Evolutionary conservation across 2,113 vertebrate species (phyloP).

Genomic region (Rhineura floridana): DNA sequence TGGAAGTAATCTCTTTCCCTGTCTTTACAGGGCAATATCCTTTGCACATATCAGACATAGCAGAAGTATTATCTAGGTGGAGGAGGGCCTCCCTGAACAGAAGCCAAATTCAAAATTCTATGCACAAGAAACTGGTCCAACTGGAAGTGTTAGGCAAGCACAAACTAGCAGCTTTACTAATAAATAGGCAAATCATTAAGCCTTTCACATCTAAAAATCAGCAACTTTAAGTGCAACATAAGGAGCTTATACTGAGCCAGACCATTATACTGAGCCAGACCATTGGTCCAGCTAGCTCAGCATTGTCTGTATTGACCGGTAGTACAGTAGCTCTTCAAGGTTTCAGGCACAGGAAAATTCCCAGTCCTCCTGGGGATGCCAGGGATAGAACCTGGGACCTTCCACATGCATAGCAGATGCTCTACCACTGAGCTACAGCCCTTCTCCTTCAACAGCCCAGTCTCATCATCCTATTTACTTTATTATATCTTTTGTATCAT

Average conservation of each 20-base stretch:
- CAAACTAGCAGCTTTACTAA: constrained; percentile 28
- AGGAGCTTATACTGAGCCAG: too few relatives aligned
- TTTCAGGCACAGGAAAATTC: too few relatives aligned
- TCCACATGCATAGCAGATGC: too few relatives aligned
- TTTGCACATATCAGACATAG: constrained; percentile 20
- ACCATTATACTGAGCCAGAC: too few relatives aligned
- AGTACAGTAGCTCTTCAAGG: too few relatives aligned
- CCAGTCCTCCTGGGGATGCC: too few relatives aligned
- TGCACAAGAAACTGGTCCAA: constrained; percentile 4
- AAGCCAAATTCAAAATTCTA: neutral
- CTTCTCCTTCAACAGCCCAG: neutral
- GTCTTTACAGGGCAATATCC: constrained; percentile 3
- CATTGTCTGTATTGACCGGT: too few relatives aligned
- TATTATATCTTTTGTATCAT: neutral
- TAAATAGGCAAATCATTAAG: neutral
- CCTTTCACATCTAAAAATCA: neutral
- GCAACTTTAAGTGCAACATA: neutral
- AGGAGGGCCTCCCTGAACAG: neutral
- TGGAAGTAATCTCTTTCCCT: neutral
- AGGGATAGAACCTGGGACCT: too few relatives aligned
- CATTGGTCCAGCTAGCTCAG: too few relatives aligned
- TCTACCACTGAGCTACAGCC: neutral
- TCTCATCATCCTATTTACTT: neutral
- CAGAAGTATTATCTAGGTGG: neutral
- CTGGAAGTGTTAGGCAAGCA: neutral